A percentile compares a stretch with the other conserved stretches of the same genome.
phyloP scores from a whole-genome alignment of 2,888 invertebrate species.

The Cryptocephalus moraei region DNA sequence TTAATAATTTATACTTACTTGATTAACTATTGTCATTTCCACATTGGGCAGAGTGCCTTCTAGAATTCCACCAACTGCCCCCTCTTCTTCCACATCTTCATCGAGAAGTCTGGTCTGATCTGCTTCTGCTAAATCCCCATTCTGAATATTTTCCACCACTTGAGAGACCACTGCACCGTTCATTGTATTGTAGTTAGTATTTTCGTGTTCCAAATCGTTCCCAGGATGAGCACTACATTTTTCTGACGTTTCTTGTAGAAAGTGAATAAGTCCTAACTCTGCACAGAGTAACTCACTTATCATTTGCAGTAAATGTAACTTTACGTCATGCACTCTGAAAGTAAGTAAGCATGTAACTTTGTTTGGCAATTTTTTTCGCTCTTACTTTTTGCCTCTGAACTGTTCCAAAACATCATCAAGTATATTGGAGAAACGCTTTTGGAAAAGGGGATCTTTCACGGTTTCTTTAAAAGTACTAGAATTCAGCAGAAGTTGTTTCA shows the following conservation, averaged over 20 bases:
- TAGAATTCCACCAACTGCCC: conserved; percentile 34
- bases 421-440: conserved; percentile 37
- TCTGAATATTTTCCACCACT: conserved; percentile 43
- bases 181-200: not conserved
- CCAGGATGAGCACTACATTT: conserved; percentile 10
- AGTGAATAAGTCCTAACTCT: conserved; percentile 31
- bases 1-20: too few relatives aligned
- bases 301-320: conserved; percentile 27
- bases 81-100: conserved; percentile 29
- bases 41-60: conserved; percentile 2
- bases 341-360: not conserved
- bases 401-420: conserved; percentile 36
- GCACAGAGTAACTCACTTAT: conserved; percentile 28
- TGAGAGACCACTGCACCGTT: too few relatives aligned
- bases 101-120: conserved; percentile 57
- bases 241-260: conserved; percentile 29
- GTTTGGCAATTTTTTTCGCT: not conserved
- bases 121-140: conserved; percentile 71
- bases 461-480: conserved; percentile 31
- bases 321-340: conserved; percentile 28
- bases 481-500: conserved; percentile 43
- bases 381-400: conserved; percentile 39
- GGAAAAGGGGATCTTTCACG: conserved; percentile 35
- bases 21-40: not conserved
- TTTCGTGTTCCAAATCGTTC: conserved; percentile 6